A percentile compares a stretch with the other conserved stretches of the same genome.
These are phyloP conservation scores for Andrena marginata DNA, from an alignment of 2,888 invertebrate genomes.

Conservation along the genomic window DNA sequence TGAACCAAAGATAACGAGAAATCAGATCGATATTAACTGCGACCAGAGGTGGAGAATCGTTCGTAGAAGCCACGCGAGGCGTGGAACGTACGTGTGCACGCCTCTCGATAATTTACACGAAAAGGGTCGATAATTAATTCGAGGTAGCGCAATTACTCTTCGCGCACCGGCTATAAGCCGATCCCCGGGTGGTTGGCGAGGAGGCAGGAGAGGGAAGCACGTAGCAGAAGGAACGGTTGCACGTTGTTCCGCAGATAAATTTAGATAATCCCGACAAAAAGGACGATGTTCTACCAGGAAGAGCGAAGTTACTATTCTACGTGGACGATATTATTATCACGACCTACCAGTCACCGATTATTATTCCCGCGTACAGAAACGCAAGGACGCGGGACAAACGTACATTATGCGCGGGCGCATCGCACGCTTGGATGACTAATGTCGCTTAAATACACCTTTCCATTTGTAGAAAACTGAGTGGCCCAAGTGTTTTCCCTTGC, in stretches of 20 bases:
- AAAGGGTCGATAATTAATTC: slow-evolving; percentile 47
- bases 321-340: slow-evolving; percentile 66
- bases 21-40: slow-evolving; percentile 8
- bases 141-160: slow-evolving; percentile 39
- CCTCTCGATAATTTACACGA: slow-evolving; percentile 38
- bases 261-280: slow-evolving; percentile 70
- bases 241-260: slow-evolving; percentile 68
- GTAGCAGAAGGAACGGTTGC: slow-evolving; percentile 45
- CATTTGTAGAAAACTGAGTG: background rate
- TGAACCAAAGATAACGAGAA: no score
- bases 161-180: slow-evolving; percentile 16
- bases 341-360: slow-evolving; percentile 42
- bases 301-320: slow-evolving; percentile 53
- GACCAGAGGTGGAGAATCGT: background rate
- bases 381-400: slow-evolving; percentile 60
- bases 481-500: background rate
- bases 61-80: background rate
- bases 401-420: slow-evolving; percentile 26
- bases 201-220: slow-evolving; percentile 42
- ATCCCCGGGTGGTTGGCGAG: slow-evolving; percentile 40
- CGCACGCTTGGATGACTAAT: slow-evolving; percentile 21
- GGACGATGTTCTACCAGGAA: slow-evolving; percentile 66
- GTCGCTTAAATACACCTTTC: slow-evolving; percentile 16
- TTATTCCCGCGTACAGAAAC: slow-evolving; percentile 38
- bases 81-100: background rate